Evolutionary conservation across 2,888 invertebrate genomes (phyloP).

Genomic region (Dysmachus trigonus): DNA sequence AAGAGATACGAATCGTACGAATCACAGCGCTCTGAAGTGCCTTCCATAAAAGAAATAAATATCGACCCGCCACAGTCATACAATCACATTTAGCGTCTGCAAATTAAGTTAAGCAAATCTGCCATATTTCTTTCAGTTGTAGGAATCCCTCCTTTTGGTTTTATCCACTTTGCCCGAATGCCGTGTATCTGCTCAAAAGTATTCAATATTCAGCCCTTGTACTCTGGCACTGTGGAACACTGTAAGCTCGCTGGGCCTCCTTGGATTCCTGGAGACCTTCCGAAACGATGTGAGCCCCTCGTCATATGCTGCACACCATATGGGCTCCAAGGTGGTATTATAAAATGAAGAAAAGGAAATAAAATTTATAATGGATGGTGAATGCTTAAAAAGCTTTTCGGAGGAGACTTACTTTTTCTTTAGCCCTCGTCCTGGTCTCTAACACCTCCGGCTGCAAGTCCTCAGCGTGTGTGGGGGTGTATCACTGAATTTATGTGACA

Average conservation of each 20-base stretch:
- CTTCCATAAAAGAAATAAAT: conserved; percentile 50
- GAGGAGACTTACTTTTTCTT: conserved; percentile 46
- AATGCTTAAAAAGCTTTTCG: conserved; percentile 54
- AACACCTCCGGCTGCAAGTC: conserved; percentile 45
- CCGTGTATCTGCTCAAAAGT: conserved; percentile 29
- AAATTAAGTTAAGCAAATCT: conserved; percentile 54
- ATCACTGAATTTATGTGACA: conserved; percentile 55
- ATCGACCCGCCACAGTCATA: conserved; percentile 51
- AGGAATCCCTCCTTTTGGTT: conserved; percentile 32
- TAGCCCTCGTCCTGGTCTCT: background rate
- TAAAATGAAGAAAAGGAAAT: conserved; percentile 48
- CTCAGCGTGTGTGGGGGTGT: conserved; percentile 42
- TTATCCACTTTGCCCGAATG: conserved; percentile 36
- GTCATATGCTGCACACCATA: conserved; percentile 41
- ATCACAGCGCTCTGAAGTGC: conserved; percentile 44
- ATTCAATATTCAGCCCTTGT: conserved; percentile 49
- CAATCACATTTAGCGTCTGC: conserved; percentile 51
- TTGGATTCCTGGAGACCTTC: background rate
- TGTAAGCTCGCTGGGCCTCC: conserved; percentile 11
- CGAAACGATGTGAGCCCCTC: background rate
- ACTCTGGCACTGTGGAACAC: conserved; percentile 4
- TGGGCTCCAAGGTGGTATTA: conserved; percentile 20
- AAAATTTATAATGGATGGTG: conserved; percentile 55
- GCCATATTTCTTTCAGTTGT: conserved; percentile 46
- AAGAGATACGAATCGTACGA: conserved; percentile 14